Conservation (phyloP, 2,113 vertebrate species). For the Corydoras sp. region DNA sequence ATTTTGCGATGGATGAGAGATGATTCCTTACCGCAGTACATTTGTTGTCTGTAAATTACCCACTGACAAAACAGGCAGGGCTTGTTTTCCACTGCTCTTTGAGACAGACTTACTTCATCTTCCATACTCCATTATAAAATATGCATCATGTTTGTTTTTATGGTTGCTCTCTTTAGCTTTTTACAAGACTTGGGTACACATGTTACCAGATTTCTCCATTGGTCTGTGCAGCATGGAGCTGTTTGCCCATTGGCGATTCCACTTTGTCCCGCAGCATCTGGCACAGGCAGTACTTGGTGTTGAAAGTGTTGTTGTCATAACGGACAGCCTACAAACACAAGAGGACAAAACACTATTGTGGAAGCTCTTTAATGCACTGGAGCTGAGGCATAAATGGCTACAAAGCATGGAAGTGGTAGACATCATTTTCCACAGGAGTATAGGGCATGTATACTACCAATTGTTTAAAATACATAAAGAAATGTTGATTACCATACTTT, state of each 20-base stretch:
- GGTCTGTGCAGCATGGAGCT: constrained; percentile 83
- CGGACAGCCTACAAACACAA: constrained; percentile 71
- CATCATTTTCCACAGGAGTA: neutral
- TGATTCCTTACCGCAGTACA: too few species aligned
- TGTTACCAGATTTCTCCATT: constrained; percentile 84
- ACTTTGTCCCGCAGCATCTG: constrained; percentile 91
- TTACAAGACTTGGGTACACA: constrained; percentile 1
- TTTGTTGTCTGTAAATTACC: too few species aligned
- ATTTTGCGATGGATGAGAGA: too few species aligned
- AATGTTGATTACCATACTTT: too few species aligned
- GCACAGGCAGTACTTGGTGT: constrained; percentile 95
- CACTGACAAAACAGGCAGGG: too few species aligned
- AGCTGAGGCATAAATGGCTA: neutral
- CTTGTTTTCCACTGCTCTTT: too few species aligned
- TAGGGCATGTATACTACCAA: too few species aligned
- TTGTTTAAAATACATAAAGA: too few species aligned
- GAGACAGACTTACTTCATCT: too few species aligned
- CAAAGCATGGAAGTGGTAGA: neutral
- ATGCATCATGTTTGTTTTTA: too few species aligned
- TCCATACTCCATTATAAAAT: too few species aligned
- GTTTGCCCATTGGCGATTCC: constrained; percentile 83
- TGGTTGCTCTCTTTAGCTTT: neutral
- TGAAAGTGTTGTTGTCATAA: constrained; percentile 90
- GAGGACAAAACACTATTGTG: neutral
- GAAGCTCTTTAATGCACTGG: neutral